Conservation (phyloP, 2,113 vertebrate species). For the Alexandromys fortis region DNA sequence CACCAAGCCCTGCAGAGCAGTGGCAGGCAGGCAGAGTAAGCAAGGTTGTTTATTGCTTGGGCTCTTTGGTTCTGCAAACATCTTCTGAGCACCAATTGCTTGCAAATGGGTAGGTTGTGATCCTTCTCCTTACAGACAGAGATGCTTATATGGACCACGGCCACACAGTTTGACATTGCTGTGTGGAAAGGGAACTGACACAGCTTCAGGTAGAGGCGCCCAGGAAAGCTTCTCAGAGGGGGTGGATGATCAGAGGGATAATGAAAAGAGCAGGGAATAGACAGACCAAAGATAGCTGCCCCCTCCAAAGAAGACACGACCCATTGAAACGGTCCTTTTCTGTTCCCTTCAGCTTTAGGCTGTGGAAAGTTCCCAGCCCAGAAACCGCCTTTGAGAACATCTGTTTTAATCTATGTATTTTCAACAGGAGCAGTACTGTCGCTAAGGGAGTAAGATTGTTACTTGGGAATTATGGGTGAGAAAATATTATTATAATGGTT, state of each 20-base stretch:
- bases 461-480: neutral
- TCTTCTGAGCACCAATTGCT: neutral
- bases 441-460: neutral
- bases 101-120: neutral
- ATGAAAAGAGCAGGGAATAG: neutral
- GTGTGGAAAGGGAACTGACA: neutral
- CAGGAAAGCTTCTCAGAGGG: neutral
- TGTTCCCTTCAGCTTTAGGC: neutral
- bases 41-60: neutral
- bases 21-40: neutral
- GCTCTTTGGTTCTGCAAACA: neutral
- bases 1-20: neutral
- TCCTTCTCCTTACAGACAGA: neutral
- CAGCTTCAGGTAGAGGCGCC: neutral
- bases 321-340: neutral
- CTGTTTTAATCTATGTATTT: neutral
- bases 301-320: neutral
- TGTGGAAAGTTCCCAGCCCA: neutral
- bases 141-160: too few species aligned
- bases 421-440: neutral
- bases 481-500: neutral
- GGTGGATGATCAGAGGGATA: too few species aligned
- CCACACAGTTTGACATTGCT: neutral
- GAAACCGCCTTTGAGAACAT: neutral
- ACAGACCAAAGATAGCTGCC: neutral